Evolutionary conservation across 2,888 invertebrate species (phyloP), one percentile per base, ranked within the genome.

Genomic region (Chydorus sphaericus): DNA sequence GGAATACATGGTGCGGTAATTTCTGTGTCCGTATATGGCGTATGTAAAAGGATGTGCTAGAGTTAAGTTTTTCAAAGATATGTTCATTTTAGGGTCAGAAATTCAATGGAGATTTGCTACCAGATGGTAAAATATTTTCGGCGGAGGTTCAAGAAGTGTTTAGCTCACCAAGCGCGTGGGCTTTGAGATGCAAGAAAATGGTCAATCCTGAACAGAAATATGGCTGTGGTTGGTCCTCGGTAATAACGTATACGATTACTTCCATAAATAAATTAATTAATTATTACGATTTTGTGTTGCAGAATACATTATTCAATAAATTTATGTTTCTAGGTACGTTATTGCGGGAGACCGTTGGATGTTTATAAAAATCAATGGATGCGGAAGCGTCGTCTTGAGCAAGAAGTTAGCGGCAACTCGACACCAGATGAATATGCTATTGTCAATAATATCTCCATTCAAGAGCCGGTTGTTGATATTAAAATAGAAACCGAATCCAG

Each of bases 191-290:
- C 66, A 91, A 91, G 68, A 78, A 87, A 61, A 85, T 89, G 57
- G 86, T 91, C 53, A 90, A 91, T 70, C 90, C 91, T 0, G 85
- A 86, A 60, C 90, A 90, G 69, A 85, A 89, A 65, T 89, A 89
- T 37, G 90, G 90, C 1, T 91, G 90, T 72, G 91, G 91, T 2
- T 91, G 92, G 91, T 89, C 89, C 3, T 88, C 89, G 3, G 89
- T 89, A 33, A 83, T 86, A 70, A 20, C 14, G 11, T 16, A 5
- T 20, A 30, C 7, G 10, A 7, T 48, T 31, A 57, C 31, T 28
- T 33, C 30, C 11, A 52, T 8, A 31, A 44, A 44, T 23, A 10
- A 38, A n/a, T n/a, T n/a, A n/a, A n/a, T n/a, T n/a, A n/a, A n/a
- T n/a, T n/a, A n/a, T n/a, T n/a, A n/a, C n/a, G n/a, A n/a, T n/a